phyloP scores from a whole-genome alignment of 2,113 vertebrate species.

The Tamias sibiricus region DNA sequence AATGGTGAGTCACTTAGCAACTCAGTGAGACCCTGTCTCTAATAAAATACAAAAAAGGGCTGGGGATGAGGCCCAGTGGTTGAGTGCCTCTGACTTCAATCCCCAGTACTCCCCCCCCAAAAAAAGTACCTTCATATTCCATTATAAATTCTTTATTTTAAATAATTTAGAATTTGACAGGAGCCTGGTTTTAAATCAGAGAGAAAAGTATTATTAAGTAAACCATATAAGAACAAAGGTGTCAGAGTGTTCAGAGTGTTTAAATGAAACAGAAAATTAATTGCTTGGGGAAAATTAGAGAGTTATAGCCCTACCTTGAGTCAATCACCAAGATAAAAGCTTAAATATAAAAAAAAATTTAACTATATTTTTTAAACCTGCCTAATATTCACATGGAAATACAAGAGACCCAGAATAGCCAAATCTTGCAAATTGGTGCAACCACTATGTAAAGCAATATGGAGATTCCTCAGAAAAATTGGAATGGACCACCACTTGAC shows the following conservation, averaged over 20 bases:
- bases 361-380: slow-evolving; percentile 6
- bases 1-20: too few species aligned
- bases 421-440: not conserved
- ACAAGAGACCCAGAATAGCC: not conserved
- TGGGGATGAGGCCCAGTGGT: too few species aligned
- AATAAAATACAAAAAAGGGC: too few species aligned
- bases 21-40: too few species aligned
- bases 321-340: not conserved
- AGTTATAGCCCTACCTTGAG: not conserved
- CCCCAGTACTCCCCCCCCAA: too few species aligned
- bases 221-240: not conserved
- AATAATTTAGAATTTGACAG: not conserved
- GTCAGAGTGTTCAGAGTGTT: not conserved
- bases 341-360: not conserved
- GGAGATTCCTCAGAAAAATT: too few species aligned
- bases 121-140: not conserved
- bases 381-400: not conserved
- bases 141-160: not conserved
- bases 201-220: slow-evolving; percentile 38
- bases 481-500: too few species aligned
- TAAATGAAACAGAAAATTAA: slow-evolving; percentile 37
- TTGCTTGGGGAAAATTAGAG: not conserved
- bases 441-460: too few species aligned
- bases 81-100: too few species aligned
- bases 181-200: not conserved